Evolutionary conservation across 2,888 invertebrate species (phyloP).

Genomic region (Athrips mouffetella): DNA sequence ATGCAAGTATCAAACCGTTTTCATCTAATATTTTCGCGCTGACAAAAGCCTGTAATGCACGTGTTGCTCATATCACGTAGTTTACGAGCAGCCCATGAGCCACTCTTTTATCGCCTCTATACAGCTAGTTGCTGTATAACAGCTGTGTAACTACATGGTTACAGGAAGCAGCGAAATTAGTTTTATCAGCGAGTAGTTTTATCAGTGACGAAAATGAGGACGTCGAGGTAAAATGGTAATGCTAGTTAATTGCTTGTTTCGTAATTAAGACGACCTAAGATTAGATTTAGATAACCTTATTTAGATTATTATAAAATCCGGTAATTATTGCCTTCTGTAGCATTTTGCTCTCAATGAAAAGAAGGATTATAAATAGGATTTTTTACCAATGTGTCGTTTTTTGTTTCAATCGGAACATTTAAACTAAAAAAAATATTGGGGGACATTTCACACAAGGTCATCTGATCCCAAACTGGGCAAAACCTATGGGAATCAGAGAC

Average conservation of each 20-base stretch:
- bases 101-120: conserved; percentile 41
- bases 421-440: no score
- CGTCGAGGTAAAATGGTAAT: background rate
- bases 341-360: no score
- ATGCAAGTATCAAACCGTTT: conserved; percentile 18
- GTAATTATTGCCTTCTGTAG: no score
- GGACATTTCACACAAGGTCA: no score
- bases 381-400: no score
- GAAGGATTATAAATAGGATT: no score
- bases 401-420: no score
- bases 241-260: background rate
- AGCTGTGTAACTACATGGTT: background rate
- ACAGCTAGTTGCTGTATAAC: conserved; percentile 14
- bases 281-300: no score
- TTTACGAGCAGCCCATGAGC: conserved; percentile 36
- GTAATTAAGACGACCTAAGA: background rate
- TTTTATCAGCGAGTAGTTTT: conserved; percentile 4
- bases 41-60: conserved; percentile 11
- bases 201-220: background rate
- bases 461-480: no score
- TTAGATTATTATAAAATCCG: no score
- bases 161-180: conserved; percentile 8
- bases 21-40: conserved; percentile 4
- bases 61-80: conserved; percentile 26
- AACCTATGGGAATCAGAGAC: no score